These are phyloP conservation scores for Copsychus sechellarum DNA, from an alignment of 2,113 vertebrate genomes.

Conservation along the genomic window DNA sequence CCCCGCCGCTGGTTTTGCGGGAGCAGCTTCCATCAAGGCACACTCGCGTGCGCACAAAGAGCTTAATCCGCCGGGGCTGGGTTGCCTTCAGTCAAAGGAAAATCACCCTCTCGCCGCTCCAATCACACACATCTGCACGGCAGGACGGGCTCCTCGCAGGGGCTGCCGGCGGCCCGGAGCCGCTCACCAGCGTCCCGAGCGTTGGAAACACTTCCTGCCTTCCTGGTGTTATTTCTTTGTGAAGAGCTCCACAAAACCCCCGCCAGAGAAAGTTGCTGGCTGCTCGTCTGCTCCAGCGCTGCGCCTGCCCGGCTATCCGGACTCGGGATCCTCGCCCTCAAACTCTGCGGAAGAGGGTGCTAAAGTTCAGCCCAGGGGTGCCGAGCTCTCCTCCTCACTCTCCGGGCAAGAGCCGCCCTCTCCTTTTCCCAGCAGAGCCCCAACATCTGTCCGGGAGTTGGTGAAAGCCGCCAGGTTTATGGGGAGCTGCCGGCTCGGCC, in stretches of 20 bases:
- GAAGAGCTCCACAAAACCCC: not conserved
- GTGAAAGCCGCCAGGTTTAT: conserved; percentile 63
- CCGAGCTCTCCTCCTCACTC: not conserved
- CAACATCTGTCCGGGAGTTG: conserved; percentile 60
- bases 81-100: conserved; percentile 47
- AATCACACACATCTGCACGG: conserved; percentile 19
- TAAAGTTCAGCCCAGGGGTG: conserved; percentile 38
- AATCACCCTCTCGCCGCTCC: not conserved
- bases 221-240: not conserved
- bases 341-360: conserved; percentile 51
- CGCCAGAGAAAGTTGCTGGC: not conserved
- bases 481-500: conserved; percentile 46
- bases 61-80: conserved; percentile 9
- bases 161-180: not conserved
- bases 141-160: conserved; percentile 6
- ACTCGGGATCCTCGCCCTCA: not conserved
- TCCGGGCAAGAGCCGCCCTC: not conserved
- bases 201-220: not conserved
- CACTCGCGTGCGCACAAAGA: not conserved
- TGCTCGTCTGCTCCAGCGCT: not conserved
- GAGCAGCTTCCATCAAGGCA: conserved; percentile 23
- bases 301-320: not conserved
- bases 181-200: not conserved
- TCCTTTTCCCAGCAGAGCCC: conserved; percentile 15
- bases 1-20: not conserved